A percentile compares a stretch with the other conserved stretches of the same genome.
These are phyloP conservation scores for Bradypodion ventrale DNA, from an alignment of 2,797 vertebrate species.

Conservation along the genomic window DNA sequence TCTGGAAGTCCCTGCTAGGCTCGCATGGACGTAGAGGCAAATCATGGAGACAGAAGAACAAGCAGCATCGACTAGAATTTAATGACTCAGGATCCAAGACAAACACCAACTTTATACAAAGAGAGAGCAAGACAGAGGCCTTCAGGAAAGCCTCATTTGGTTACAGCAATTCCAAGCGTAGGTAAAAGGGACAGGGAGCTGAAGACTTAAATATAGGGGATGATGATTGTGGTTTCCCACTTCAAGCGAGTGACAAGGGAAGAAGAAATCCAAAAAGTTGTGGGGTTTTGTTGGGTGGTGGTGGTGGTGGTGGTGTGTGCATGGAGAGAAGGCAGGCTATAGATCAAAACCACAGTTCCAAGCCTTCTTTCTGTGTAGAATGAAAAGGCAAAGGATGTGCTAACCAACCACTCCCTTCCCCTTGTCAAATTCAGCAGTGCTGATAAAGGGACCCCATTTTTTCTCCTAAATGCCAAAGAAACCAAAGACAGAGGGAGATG, in stretches of 20 bases:
- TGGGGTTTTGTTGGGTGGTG: background rate
- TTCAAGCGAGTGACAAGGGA: background rate
- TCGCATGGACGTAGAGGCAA: constrained; percentile 16
- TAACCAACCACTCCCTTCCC: background rate
- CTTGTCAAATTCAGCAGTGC: background rate
- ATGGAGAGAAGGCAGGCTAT: background rate
- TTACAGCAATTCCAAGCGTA: constrained; percentile 30
- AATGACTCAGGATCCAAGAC: constrained; percentile 46
- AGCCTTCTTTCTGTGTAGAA: background rate
- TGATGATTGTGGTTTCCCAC: constrained; percentile 18
- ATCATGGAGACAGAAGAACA: constrained; percentile 14
- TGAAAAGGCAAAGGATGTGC: background rate
- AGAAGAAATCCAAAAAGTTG: background rate
- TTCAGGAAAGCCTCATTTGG: constrained; percentile 32
- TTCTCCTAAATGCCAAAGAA: no score
- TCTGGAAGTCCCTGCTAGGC: background rate
- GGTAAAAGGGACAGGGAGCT: constrained; percentile 1
- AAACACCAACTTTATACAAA: constrained; percentile 52
- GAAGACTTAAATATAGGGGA: constrained; percentile 15
- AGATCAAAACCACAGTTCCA: background rate
- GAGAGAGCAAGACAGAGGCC: constrained; percentile 29
- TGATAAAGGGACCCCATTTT: background rate
- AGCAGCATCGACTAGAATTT: constrained; percentile 40
- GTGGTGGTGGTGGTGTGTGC: no score
- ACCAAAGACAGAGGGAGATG: background rate